Percentiles rank a stretch among this genome's conserved stretches.
Evolutionary conservation across 2,888 invertebrate species (phyloP).

Genomic region (Napeogenes sylphis): DNA sequence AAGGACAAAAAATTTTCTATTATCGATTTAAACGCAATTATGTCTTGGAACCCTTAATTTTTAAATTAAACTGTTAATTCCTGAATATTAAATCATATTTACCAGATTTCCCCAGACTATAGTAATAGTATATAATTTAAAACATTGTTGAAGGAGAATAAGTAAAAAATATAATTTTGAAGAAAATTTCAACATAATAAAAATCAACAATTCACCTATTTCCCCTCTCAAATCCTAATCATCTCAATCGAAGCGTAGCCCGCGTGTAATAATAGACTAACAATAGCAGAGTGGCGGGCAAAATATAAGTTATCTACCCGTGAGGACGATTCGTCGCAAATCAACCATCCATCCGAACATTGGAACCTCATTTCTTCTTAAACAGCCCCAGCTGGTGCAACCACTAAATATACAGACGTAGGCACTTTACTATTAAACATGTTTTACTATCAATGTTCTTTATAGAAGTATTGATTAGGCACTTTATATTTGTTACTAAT

Average conservation of each 20-base stretch:
- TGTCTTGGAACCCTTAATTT: too few species aligned
- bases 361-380: constrained; percentile 68
- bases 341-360: constrained; percentile 56
- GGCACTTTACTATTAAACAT: background rate
- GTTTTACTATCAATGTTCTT: background rate
- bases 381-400: constrained; percentile 42
- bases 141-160: too few species aligned
- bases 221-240: constrained; percentile 12
- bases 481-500: too few species aligned
- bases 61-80: too few species aligned
- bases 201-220: background rate
- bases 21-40: too few species aligned
- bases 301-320: constrained; percentile 40
- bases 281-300: constrained; percentile 11
- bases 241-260: constrained; percentile 11
- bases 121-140: too few species aligned
- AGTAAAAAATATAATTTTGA: background rate
- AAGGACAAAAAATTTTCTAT: too few species aligned
- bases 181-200: background rate
- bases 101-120: too few species aligned
- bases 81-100: too few species aligned
- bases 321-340: constrained; percentile 54
- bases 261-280: constrained; percentile 13
- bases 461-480: too few species aligned
- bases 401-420: constrained; percentile 35